A percentile compares a stretch with the other conserved stretches of the same genome.
Evolutionary conservation across 2,888 invertebrate genomes (phyloP).

Genomic region (Drosophila sordidapex): DNA sequence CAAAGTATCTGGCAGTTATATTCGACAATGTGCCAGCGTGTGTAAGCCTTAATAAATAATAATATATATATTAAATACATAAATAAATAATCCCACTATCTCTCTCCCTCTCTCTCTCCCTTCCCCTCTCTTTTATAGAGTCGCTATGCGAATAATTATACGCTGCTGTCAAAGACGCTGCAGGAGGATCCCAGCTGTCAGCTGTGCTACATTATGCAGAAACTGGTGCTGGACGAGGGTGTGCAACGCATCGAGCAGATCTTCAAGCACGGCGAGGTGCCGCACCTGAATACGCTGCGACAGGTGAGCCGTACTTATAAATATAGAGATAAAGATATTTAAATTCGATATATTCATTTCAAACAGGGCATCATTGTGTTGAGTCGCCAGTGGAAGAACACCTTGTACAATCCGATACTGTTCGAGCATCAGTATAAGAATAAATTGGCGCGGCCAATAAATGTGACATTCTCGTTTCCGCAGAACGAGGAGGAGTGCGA

Average conservation of each 20-base stretch:
- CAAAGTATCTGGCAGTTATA: too few species aligned
- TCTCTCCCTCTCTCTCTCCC: background rate
- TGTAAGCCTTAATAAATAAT: too few species aligned
- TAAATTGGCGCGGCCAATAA: slow-evolving; percentile 92
- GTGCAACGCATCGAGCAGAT: slow-evolving; percentile 92
- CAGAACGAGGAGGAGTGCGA: slow-evolving; percentile 89
- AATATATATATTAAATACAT: background rate
- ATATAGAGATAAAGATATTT: background rate
- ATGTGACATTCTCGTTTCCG: slow-evolving; percentile 94
- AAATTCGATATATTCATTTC: background rate
- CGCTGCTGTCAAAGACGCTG: slow-evolving; percentile 94
- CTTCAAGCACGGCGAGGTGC: slow-evolving; percentile 92
- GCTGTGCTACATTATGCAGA: slow-evolving; percentile 94
- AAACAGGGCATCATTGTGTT: slow-evolving; percentile 96
- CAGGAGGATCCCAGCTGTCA: slow-evolving; percentile 98
- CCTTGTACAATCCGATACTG: slow-evolving; percentile 95
- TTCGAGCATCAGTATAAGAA: slow-evolving; percentile 95
- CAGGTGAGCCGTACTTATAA: slow-evolving; percentile 87
- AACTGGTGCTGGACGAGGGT: slow-evolving; percentile 92
- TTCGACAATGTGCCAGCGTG: too few species aligned
- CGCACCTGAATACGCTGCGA: slow-evolving; percentile 93
- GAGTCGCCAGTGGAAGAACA: slow-evolving; percentile 98
- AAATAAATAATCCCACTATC: background rate
- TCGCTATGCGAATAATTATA: slow-evolving; percentile 93
- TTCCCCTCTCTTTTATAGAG: slow-evolving; percentile 87